These are phyloP conservation scores for Cercopithecus hamlyni DNA, from an alignment of 2,797 vertebrate genomes.

Conservation along the genomic window DNA sequence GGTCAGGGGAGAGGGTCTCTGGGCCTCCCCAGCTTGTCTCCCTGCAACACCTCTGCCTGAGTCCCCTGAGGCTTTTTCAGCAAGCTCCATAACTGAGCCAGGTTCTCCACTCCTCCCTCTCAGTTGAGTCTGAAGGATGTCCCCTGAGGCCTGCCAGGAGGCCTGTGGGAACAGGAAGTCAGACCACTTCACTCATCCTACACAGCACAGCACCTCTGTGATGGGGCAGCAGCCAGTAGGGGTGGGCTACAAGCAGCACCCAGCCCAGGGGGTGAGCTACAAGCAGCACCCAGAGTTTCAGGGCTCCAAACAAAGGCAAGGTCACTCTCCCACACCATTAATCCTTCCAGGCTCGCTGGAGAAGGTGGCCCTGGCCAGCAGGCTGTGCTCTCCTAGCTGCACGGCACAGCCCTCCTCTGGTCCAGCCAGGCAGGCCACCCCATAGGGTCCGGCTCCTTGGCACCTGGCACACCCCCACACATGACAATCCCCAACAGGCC, in stretches of 20 bases:
- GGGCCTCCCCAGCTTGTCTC: background rate
- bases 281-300: background rate
- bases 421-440: background rate
- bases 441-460: background rate
- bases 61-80: background rate
- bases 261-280: background rate
- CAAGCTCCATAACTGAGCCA: background rate
- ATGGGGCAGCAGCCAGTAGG: accelerated
- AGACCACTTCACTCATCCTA: background rate
- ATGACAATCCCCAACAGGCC: background rate
- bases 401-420: background rate
- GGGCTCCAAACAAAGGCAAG: background rate
- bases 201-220: background rate
- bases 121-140: background rate
- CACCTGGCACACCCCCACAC: background rate
- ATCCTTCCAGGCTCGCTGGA: background rate
- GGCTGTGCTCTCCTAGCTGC: background rate
- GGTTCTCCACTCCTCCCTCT: background rate
- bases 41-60: background rate
- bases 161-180: background rate
- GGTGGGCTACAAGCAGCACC: background rate
- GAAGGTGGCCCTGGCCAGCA: background rate
- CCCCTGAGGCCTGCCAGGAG: background rate
- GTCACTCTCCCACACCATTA: background rate
- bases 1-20: background rate